Percentiles rank a stretch among this genome's conserved stretches.
Evolutionary conservation across 2,888 invertebrate genomes (phyloP).

Genomic region (Ophraella communa): DNA sequence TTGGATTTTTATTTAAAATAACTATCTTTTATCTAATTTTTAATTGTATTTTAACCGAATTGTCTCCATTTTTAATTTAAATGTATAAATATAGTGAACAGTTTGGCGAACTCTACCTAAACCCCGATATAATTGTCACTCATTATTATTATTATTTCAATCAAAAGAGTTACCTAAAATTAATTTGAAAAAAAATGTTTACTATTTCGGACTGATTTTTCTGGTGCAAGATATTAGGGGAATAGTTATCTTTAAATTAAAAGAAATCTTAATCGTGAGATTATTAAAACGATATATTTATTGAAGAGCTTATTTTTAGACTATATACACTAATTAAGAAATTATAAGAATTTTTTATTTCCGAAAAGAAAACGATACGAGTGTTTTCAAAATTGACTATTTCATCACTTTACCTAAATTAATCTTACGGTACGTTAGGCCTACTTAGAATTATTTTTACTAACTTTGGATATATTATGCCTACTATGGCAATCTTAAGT

Average conservation of each 20-base stretch:
- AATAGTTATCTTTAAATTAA: conserved; percentile 4
- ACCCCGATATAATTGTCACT: not conserved
- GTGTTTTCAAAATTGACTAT: no score
- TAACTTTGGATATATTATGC: no score
- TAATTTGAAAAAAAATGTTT: conserved; percentile 15
- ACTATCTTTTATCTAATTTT: no score
- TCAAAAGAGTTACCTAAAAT: conserved; percentile 28
- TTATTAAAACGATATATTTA: conserved; percentile 25
- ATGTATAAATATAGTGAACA: not conserved
- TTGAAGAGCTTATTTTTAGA: conserved; percentile 32
- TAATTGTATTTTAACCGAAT: not conserved
- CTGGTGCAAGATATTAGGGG: conserved; percentile 11
- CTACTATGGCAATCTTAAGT: no score
- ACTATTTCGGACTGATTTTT: conserved; percentile 22
- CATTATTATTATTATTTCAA: conserved; percentile 18
- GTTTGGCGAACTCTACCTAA: not conserved
- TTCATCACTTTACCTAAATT: no score
- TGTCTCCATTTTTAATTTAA: no score
- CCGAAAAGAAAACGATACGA: no score
- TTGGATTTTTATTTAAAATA: no score
- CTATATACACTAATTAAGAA: conserved; percentile 15
- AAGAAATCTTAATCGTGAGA: conserved; percentile 19
- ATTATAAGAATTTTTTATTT: conserved; percentile 12
- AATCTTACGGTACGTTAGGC: no score
- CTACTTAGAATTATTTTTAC: no score